Evolutionary conservation across 2,113 vertebrate genomes (phyloP), one percentile per base, ranked within the genome.

Genomic region (Colaptes auratus): DNA sequence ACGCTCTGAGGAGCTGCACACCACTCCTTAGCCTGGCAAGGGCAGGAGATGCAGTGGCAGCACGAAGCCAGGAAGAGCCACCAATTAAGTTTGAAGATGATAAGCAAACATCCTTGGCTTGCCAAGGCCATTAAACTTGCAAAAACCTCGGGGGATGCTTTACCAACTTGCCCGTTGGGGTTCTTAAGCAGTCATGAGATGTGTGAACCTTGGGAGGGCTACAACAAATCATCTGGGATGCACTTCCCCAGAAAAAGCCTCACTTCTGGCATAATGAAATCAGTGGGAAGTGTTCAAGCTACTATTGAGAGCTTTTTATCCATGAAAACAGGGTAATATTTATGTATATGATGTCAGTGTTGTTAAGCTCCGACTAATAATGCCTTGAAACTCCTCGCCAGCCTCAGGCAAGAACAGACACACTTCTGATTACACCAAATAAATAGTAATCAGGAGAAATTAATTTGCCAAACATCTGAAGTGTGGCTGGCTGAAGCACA

Each of bases 391-490:
- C 66, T 91, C 53, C 70, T 88, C 48, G 59, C 61, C 61, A 83
- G 76, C 94, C 88, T 64, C 80, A 59, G 85, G 90, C 86, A 88
- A 94, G 58, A 90, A 58, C 52, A 85, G 58, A 89, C 81, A 83
- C 52, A 27, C 72, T 88, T 88, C 61, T 94, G 93, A 95, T 93
- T 94, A 83, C 72, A 55, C 73, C 82, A 88, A 94, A 97, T 94
- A 95, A 95, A 95, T 90, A 92, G 91, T 78, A 88, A 94, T 95
- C 92, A 92, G 80, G 44, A 86, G 64, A 94, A 93, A 95, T 90
- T 95, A 91, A 95, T 95, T 95, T 90, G 91, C 63, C 76, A 86
- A 5, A 83, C 88, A 72, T 69, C 59, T 13, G 18, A 86, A 93
- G 69, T 42, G 65, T 58, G 75, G 81, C 82, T 91, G 0, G 2